Percentiles rank a stretch among this genome's conserved stretches.
Evolutionary conservation across 1,140 invertebrate species (phyloP).

Genomic region (Drosophila bipectinata): DNA sequence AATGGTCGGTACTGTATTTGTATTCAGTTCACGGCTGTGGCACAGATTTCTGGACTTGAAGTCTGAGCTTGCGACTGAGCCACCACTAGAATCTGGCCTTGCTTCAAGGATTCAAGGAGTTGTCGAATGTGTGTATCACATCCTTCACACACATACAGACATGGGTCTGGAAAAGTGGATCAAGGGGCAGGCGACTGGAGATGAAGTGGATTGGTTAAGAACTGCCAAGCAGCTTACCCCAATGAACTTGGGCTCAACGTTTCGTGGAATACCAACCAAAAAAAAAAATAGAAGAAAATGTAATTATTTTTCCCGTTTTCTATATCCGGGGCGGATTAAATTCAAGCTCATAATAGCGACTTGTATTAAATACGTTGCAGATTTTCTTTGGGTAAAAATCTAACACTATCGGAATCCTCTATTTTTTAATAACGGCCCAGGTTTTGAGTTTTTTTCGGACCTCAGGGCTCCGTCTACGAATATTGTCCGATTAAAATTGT

Average conservation of each 20-base stretch:
- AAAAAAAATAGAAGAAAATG: no score
- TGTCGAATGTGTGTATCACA: conserved; percentile 12
- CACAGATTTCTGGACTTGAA: conserved; percentile 36
- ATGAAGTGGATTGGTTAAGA: conserved; percentile 30
- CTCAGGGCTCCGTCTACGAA: no score
- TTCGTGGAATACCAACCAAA: no score
- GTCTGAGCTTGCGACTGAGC: conserved; percentile 27
- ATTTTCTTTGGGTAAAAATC: no score
- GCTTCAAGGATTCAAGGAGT: conserved; percentile 29
- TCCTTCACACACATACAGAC: not conserved
- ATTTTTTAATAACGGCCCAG: no score
- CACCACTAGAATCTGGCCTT: conserved; percentile 28
- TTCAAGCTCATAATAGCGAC: no score
- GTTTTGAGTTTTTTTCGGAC: no score
- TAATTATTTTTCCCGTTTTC: no score
- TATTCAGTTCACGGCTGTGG: conserved; percentile 35
- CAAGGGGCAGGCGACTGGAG: conserved; percentile 14
- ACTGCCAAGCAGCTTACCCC: conserved; percentile 11
- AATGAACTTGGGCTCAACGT: conserved; percentile 14
- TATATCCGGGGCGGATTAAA: no score
- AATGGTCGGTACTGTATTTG: conserved; percentile 20
- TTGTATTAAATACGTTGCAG: no score
- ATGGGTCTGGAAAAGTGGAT: conserved; percentile 7
- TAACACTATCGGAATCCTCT: no score
- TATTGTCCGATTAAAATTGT: no score